Conservation (phyloP, 2,888 invertebrate species). For the Phaedon cochleariae region DNA sequence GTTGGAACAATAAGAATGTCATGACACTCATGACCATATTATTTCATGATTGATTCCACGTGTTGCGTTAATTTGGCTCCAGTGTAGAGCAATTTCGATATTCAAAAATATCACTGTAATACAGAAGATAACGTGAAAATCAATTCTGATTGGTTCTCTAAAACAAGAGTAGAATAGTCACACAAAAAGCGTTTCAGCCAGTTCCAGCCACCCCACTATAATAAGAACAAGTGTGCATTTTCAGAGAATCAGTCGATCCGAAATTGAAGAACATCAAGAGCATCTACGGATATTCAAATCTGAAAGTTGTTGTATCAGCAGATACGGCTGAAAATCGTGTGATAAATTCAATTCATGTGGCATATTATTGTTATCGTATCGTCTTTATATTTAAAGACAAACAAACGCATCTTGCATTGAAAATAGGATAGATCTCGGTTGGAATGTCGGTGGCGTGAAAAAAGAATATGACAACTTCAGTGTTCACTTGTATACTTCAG, state of each 20-base stretch:
- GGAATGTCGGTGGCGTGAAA: constrained; percentile 12
- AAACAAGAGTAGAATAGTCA: too few relatives aligned
- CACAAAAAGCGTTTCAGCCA: too few relatives aligned
- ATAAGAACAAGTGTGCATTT: constrained; percentile 18
- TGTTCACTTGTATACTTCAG: too few relatives aligned
- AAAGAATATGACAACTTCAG: too few relatives aligned
- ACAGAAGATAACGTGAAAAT: too few relatives aligned
- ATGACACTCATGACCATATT: too few relatives aligned
- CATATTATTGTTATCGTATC: neutral
- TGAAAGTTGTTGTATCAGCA: neutral
- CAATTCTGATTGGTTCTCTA: too few relatives aligned
- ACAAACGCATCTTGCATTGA: constrained; percentile 28
- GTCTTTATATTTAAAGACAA: constrained; percentile 11
- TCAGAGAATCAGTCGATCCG: neutral
- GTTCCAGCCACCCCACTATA: neutral
- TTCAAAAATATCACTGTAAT: too few relatives aligned
- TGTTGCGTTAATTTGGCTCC: too few relatives aligned
- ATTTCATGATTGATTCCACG: too few relatives aligned
- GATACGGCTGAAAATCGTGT: neutral
- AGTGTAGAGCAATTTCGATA: too few relatives aligned
- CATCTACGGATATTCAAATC: neutral
- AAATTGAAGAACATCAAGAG: neutral
- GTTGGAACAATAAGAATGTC: too few relatives aligned
- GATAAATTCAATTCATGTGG: neutral
- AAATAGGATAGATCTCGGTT: constrained; percentile 20